Conservation (phyloP, 2,113 vertebrate species). For the Prunella himalayana region DNA sequence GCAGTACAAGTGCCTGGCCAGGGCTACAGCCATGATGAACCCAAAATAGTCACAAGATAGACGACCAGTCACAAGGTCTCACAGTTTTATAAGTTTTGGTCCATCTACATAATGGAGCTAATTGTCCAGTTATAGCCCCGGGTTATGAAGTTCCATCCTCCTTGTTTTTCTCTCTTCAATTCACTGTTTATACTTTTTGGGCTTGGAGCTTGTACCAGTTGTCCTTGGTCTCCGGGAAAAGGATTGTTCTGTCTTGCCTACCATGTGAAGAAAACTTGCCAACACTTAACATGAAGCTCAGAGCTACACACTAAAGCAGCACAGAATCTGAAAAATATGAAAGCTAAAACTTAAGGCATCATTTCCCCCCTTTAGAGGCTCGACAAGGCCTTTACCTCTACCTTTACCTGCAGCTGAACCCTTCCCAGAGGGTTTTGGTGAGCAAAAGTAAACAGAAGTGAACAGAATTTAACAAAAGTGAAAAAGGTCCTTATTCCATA, state of each 20-base stretch:
- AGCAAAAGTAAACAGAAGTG: neutral
- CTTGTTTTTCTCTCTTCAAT: neutral
- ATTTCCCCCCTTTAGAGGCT: neutral
- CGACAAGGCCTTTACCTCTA: neutral
- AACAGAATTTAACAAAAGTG: neutral
- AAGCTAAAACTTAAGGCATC: neutral
- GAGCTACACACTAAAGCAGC: neutral
- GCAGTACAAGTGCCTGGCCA: neutral
- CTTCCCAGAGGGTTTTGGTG: neutral
- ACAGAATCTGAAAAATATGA: neutral
- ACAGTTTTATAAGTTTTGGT: neutral
- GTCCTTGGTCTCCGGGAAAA: neutral
- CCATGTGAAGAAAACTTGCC: neutral
- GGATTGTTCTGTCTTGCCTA: neutral
- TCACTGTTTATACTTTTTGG: neutral
- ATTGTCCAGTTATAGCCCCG: neutral
- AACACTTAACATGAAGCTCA: neutral
- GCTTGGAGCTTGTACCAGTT: neutral
- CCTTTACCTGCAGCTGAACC: neutral
- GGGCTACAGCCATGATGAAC: neutral
- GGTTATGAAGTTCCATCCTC: neutral
- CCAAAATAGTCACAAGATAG: neutral
- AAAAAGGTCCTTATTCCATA: neutral
- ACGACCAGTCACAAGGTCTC: fast-evolving
- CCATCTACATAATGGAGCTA: neutral